Evolutionary conservation across 2,113 vertebrate genomes (phyloP).

Genomic region (Cephalopholis sonnerati): DNA sequence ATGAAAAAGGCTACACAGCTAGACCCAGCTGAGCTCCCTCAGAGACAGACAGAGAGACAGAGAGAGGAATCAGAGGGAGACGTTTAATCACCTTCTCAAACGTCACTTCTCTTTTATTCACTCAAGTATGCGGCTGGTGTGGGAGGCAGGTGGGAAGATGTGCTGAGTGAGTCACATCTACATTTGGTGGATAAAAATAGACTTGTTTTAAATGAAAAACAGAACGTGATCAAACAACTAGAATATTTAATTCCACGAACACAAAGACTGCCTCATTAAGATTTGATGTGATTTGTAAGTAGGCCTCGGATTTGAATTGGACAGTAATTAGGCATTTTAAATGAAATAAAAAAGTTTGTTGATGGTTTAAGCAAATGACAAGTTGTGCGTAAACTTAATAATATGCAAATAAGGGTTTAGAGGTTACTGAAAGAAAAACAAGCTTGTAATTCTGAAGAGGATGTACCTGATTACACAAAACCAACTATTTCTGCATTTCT

Average conservation of each 20-base stretch:
- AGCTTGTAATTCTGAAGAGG: background rate
- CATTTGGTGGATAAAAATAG: constrained; percentile 6
- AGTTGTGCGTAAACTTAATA: background rate
- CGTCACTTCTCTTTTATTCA: constrained; percentile 26
- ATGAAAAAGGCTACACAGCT: constrained; percentile 55
- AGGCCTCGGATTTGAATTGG: background rate
- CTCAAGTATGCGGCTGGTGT: constrained; percentile 16
- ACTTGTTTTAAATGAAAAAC: constrained; percentile 15
- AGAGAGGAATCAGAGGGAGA: constrained; percentile 35
- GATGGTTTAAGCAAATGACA: background rate
- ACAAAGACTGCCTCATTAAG: background rate
- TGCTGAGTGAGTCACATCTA: constrained; percentile 40
- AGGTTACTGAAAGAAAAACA: constrained; percentile 35
- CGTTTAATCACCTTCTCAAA: constrained; percentile 58
- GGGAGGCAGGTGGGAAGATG: constrained; percentile 40
- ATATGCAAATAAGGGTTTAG: constrained; percentile 17
- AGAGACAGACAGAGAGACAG: constrained; percentile 2
- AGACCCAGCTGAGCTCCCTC: constrained; percentile 43
- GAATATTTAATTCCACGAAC: background rate
- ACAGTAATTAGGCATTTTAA: background rate
- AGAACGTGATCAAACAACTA: background rate
- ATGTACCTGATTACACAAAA: constrained; percentile 13
- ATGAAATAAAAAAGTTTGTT: background rate
- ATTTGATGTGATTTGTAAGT: background rate
- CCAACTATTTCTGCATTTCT: constrained; percentile 17